Evolutionary conservation across 2,888 invertebrate species (phyloP).

Genomic region (Monochamus alternatus): DNA sequence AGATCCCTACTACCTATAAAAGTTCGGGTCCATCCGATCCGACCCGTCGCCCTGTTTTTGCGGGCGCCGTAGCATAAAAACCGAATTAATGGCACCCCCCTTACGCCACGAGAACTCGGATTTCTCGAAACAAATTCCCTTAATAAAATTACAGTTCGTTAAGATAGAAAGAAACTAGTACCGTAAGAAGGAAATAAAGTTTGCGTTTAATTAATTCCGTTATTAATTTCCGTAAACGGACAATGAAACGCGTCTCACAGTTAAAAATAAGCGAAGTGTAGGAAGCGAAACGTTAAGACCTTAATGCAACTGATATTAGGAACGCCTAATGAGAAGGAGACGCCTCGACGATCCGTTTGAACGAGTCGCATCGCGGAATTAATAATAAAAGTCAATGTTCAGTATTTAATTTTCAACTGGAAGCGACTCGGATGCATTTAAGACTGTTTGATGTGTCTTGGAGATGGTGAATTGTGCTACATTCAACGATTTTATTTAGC

Average conservation of each 20-base stretch:
- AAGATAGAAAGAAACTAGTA: slow-evolving; percentile 44
- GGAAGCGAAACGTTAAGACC: slow-evolving; percentile 18
- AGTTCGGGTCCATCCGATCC: slow-evolving; percentile 42
- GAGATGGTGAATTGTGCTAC: no score
- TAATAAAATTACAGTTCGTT: slow-evolving; percentile 55
- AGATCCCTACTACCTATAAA: slow-evolving; percentile 33
- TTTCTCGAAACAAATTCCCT: slow-evolving; percentile 53
- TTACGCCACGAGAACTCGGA: slow-evolving; percentile 39
- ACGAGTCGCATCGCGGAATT: neutral
- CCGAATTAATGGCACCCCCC: slow-evolving; percentile 51
- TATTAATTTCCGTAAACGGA: slow-evolving; percentile 41
- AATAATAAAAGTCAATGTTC: neutral
- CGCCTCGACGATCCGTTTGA: neutral
- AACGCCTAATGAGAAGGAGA: slow-evolving; percentile 9
- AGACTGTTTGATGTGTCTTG: no score
- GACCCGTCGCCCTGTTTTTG: slow-evolving; percentile 52
- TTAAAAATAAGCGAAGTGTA: slow-evolving; percentile 20
- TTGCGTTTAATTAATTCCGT: slow-evolving; percentile 50
- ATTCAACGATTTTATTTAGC: no score
- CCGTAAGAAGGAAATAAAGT: slow-evolving; percentile 50
- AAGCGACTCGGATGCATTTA: no score
- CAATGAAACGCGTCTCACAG: slow-evolving; percentile 16
- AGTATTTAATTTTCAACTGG: neutral
- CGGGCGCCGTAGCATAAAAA: slow-evolving; percentile 45
- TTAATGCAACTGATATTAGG: slow-evolving; percentile 4